Conservation (phyloP, 2,797 vertebrate species). For the Hipposideros larvatus region DNA sequence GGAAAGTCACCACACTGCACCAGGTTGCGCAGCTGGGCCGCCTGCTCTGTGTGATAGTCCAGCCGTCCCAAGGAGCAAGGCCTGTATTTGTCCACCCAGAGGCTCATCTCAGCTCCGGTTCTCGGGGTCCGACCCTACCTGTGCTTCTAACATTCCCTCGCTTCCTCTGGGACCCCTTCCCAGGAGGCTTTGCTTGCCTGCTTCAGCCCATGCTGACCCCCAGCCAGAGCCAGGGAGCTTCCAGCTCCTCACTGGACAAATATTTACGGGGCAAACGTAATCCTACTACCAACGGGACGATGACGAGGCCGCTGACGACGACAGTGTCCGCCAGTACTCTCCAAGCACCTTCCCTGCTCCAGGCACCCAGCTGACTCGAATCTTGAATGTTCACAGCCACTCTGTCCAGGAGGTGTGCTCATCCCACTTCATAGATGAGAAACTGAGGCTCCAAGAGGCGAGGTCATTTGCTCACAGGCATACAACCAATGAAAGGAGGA, state of each 20-base stretch:
- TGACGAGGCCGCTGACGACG: background rate
- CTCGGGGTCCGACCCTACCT: accelerated
- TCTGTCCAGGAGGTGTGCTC: background rate
- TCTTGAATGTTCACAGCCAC: background rate
- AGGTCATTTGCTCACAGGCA: background rate
- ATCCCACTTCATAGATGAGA: background rate
- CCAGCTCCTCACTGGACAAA: background rate
- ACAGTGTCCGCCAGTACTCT: background rate
- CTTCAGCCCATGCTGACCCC: background rate
- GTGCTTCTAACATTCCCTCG: too few species aligned
- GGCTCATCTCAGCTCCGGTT: conserved; percentile 90
- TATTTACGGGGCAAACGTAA: background rate
- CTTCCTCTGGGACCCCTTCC: background rate
- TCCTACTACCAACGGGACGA: background rate
- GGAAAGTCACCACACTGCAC: conserved; percentile 98
- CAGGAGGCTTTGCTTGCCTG: background rate
- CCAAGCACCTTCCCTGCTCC: background rate
- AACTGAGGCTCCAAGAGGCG: background rate
- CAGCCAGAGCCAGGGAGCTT: background rate
- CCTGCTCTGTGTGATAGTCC: conserved; percentile 97
- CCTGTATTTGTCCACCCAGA: conserved; percentile 98
- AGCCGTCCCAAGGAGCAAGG: conserved; percentile 92
- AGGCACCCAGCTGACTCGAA: background rate
- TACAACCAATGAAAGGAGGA: background rate
- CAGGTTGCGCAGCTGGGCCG: conserved; percentile 94